These are phyloP conservation scores for Drosophila subobscura DNA, from an alignment of 1,140 invertebrate genomes.

Conservation along the genomic window DNA sequence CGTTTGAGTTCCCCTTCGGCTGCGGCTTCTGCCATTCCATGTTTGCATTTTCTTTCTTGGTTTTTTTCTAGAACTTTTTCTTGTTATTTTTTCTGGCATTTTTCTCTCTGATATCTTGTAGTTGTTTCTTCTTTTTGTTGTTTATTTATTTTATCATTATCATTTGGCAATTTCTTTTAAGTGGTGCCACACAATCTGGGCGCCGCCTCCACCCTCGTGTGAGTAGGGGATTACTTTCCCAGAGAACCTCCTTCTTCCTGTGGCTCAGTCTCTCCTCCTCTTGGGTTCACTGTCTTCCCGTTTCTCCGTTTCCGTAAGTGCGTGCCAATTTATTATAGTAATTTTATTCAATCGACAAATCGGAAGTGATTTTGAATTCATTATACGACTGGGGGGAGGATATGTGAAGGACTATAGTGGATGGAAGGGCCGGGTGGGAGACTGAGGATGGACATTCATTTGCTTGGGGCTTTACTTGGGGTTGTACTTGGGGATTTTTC, in stretches of 20 bases:
- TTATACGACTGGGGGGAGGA: slow-evolving; percentile 29
- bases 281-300: slow-evolving; percentile 1
- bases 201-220: no score
- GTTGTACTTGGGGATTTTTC: no score
- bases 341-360: slow-evolving; percentile 84
- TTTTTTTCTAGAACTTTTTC: not conserved
- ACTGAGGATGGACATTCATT: slow-evolving; percentile 17
- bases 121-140: slow-evolving; percentile 48
- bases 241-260: no score
- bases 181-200: slow-evolving; percentile 62
- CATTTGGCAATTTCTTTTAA: slow-evolving; percentile 79
- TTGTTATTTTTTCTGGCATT: no score
- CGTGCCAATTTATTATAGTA: slow-evolving; percentile 77
- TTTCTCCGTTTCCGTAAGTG: slow-evolving; percentile 37
- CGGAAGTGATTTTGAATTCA: slow-evolving; percentile 82
- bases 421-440: no score
- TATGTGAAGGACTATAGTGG: not conserved
- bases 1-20: slow-evolving; percentile 1
- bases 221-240: no score
- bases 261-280: not conserved
- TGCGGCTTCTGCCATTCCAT: slow-evolving; percentile 22
- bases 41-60: not conserved
- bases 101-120: no score
- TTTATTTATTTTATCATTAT: slow-evolving; percentile 80
- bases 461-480: not conserved